These are phyloP conservation scores for Podarcis muralis DNA, from an alignment of 2,113 vertebrate genomes.

Conservation along the genomic window DNA sequence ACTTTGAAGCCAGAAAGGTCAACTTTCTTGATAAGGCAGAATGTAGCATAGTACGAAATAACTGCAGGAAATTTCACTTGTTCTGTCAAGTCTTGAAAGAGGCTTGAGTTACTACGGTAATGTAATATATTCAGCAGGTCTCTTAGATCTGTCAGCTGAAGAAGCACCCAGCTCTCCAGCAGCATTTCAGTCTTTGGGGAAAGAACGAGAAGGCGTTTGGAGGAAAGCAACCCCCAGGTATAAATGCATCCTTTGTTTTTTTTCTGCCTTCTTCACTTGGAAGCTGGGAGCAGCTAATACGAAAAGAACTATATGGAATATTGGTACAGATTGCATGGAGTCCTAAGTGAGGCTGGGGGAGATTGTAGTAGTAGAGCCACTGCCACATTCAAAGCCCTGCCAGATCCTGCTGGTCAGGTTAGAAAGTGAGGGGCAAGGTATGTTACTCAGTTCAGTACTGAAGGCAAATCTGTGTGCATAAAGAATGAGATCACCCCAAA, in stretches of 20 bases:
- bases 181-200: slow-evolving; percentile 23
- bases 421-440: too few species aligned
- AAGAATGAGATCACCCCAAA: too few species aligned
- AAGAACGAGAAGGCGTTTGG: neutral
- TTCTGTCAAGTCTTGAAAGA: slow-evolving; percentile 44
- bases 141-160: slow-evolving; percentile 2
- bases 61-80: slow-evolving; percentile 39
- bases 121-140: slow-evolving; percentile 8
- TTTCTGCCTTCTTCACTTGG: neutral
- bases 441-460: too few species aligned
- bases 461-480: too few species aligned
- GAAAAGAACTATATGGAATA: neutral
- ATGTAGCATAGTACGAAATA: slow-evolving; percentile 35
- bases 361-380: too few species aligned
- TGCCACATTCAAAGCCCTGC: too few species aligned
- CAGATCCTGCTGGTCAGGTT: too few species aligned
- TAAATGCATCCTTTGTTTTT: slow-evolving; percentile 19
- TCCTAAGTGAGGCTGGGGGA: too few species aligned
- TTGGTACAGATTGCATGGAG: neutral
- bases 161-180: slow-evolving; percentile 24
- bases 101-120: neutral
- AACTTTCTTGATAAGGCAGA: slow-evolving; percentile 37
- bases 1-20: slow-evolving; percentile 28
- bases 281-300: neutral
- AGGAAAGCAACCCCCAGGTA: neutral